Evolutionary conservation across 2,888 invertebrate genomes (phyloP).

Genomic region (Azorinus chamasolen): DNA sequence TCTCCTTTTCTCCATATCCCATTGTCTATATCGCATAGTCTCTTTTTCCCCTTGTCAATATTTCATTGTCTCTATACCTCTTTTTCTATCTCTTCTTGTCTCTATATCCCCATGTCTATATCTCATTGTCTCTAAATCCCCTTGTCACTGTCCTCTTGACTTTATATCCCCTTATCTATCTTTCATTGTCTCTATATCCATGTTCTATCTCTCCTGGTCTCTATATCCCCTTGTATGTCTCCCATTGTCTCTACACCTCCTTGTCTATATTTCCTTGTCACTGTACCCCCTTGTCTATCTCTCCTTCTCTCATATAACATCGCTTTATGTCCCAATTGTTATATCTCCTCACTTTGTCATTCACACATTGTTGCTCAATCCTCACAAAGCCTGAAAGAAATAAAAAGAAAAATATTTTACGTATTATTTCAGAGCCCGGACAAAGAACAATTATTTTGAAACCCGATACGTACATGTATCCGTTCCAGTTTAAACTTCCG

Average conservation of each 20-base stretch:
- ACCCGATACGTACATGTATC: no score
- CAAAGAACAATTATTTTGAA: no score
- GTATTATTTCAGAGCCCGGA: no score
- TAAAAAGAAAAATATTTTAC: no score
- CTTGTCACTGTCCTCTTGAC: background rate
- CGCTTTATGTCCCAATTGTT: no score
- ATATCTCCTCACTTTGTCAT: no score
- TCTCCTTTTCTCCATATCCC: background rate
- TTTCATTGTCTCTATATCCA: background rate
- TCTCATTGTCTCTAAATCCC: background rate
- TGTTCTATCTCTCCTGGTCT: conserved; percentile 3
- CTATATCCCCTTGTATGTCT: conserved; percentile 12
- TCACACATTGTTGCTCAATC: no score
- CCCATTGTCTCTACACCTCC: conserved; percentile 35
- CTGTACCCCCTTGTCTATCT: conserved; percentile 32
- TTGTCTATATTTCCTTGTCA: conserved; percentile 28
- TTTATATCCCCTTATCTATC: background rate
- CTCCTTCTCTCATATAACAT: conserved; percentile 7
- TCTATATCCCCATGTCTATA: background rate
- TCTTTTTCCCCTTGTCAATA: background rate
- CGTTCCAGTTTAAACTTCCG: no score
- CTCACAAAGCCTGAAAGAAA: no score
- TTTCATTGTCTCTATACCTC: background rate
- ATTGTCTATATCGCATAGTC: background rate
- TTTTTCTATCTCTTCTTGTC: background rate